Conservation (phyloP, 1,140 invertebrate genomes). For the Kradibia gibbosae region DNA sequence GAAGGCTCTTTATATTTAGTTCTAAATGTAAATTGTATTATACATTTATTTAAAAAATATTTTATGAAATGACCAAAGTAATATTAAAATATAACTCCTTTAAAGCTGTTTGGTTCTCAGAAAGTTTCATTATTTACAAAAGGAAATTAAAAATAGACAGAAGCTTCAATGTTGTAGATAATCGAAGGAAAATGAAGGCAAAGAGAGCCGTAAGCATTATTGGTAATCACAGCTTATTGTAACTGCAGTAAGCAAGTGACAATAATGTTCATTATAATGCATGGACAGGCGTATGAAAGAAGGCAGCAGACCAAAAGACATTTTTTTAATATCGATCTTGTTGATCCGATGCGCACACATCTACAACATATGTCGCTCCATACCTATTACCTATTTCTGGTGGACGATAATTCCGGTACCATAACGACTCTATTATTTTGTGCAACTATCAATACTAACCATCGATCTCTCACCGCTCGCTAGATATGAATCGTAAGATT, state of each 20-base stretch:
- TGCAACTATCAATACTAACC: background rate
- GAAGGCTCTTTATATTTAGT: background rate
- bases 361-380: background rate
- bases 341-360: background rate
- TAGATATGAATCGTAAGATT: conserved; percentile 27
- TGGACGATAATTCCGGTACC: background rate
- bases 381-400: background rate
- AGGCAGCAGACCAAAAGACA: background rate
- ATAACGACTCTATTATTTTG: conserved; percentile 18
- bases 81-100: background rate
- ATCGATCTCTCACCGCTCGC: background rate
- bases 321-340: background rate
- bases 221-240: too few species aligned
- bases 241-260: background rate
- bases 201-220: background rate
- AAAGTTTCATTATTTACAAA: background rate
- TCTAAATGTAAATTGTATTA: background rate
- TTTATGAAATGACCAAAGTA: background rate
- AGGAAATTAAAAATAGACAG: conserved; percentile 4
- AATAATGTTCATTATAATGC: background rate
- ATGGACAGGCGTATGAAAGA: too few species aligned
- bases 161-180: background rate
- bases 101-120: background rate
- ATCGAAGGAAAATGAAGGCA: too few species aligned
- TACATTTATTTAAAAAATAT: background rate